A percentile compares a stretch with the other conserved stretches of the same genome.
These are phyloP conservation scores for Caenorhabditis tropicalis DNA, from an alignment of 1,140 invertebrate species.

Conservation along the genomic window DNA sequence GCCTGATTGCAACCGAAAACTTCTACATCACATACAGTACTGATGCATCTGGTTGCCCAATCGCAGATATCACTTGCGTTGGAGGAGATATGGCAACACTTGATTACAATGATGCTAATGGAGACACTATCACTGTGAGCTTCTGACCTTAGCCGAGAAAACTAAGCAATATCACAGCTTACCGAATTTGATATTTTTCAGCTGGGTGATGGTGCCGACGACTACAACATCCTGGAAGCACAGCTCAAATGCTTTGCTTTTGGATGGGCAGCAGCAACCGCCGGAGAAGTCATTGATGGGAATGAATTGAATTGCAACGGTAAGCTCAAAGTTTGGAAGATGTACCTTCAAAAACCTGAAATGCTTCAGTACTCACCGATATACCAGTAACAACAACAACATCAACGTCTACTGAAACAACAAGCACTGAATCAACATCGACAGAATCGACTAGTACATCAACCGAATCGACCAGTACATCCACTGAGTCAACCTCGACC, in stretches of 20 bases:
- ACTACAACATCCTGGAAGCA: constrained; percentile 3
- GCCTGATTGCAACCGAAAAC: constrained; percentile 10
- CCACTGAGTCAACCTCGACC: background rate
- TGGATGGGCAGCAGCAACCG: background rate
- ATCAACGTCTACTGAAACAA: background rate
- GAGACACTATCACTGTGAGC: background rate
- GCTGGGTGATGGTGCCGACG: background rate
- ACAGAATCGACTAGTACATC: background rate
- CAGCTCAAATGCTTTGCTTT: constrained; percentile 31
- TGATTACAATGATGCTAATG: background rate
- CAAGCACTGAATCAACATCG: background rate
- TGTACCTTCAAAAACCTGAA: background rate
- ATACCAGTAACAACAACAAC: constrained; percentile 34
- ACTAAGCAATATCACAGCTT: too few species aligned
- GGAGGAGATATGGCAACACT: constrained; percentile 11
- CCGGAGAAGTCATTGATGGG: background rate
- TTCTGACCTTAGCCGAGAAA: too few species aligned
- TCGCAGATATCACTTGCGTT: constrained; percentile 4
- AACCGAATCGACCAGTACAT: background rate
- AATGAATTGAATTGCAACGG: constrained; percentile 3
- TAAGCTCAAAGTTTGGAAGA: background rate
- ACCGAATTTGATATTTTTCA: too few species aligned
- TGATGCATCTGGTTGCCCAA: background rate
- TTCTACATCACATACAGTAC: constrained; percentile 12
- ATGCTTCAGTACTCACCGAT: constrained; percentile 7